A percentile compares a stretch with the other conserved stretches of the same genome.
Conservation (phyloP, 2,888 invertebrate species). For the Schrankia costaestrigalis region DNA sequence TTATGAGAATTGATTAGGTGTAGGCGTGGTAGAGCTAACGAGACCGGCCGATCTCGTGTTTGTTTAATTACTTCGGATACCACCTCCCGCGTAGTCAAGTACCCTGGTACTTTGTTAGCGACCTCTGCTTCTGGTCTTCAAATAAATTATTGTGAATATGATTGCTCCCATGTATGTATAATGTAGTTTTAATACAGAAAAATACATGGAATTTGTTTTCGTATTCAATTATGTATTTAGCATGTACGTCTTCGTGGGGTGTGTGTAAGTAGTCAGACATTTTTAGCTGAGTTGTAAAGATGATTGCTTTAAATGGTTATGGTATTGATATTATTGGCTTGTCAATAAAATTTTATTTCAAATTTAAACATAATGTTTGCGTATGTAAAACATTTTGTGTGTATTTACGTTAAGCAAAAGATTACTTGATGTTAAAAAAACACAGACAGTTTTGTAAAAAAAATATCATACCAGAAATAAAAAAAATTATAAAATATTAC, state of each 20-base stretch:
- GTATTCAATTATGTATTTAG: conserved; percentile 5
- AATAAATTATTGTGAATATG: conserved; percentile 23
- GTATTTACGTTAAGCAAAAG: no score
- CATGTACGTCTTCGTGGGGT: not conserved
- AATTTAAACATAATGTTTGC: no score
- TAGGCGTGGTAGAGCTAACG: conserved; percentile 60
- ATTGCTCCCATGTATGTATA: conserved; percentile 11
- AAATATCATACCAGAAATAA: no score
- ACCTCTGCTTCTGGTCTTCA: conserved; percentile 48
- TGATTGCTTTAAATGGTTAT: no score
- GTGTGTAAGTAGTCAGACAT: no score
- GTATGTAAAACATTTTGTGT: no score
- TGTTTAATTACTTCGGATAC: conserved; percentile 62
- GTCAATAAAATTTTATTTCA: no score
- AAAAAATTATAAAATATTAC: no score
- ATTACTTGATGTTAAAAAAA: no score
- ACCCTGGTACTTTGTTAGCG: conserved; percentile 27
- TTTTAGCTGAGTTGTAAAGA: no score
- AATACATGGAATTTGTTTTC: conserved; percentile 3
- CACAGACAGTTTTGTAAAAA: no score
- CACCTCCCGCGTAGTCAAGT: conserved; percentile 43
- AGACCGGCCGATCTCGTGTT: conserved; percentile 63
- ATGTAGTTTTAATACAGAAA: conserved; percentile 3
- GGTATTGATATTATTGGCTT: no score
- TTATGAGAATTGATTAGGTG: conserved; percentile 67